Evolutionary conservation across 2,113 vertebrate species (phyloP).

Genomic region (Laterallus jamaicensis): DNA sequence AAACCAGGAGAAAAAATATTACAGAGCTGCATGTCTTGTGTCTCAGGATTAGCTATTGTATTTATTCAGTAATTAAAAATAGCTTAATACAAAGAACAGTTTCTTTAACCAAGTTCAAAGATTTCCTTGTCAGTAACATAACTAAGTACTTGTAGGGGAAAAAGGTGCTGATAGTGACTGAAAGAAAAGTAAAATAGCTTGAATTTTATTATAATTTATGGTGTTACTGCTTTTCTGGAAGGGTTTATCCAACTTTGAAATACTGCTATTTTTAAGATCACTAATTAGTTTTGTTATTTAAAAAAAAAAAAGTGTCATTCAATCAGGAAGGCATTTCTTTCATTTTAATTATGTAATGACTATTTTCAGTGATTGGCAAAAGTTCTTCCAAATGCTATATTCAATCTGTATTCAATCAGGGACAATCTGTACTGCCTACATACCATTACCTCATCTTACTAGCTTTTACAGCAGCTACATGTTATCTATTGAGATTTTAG

Average conservation of each 20-base stretch:
- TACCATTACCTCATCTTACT: conserved; percentile 58
- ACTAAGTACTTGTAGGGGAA: not conserved
- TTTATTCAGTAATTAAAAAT: not conserved
- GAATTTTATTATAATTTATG: not conserved
- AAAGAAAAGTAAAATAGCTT: not conserved
- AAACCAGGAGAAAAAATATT: not conserved
- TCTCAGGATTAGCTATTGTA: not conserved
- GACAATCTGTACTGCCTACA: conserved; percentile 53
- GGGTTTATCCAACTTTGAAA: not conserved
- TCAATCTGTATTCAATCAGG: conserved; percentile 40
- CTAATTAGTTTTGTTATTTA: not conserved
- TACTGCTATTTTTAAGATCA: conserved; percentile 8
- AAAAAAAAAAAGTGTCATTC: not conserved
- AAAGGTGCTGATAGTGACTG: not conserved
- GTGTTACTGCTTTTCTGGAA: not conserved
- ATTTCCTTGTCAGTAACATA: not conserved
- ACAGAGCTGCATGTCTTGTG: not conserved
- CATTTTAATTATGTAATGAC: conserved; percentile 47
- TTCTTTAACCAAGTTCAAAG: not conserved
- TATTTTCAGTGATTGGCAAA: conserved; percentile 57
- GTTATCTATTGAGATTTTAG: conserved; percentile 51
- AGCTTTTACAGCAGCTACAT: conserved; percentile 48
- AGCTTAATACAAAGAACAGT: not conserved
- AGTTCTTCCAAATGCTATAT: conserved; percentile 26
- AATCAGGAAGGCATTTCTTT: conserved; percentile 11